Base-by-base conservation (phyloP, 2,888 invertebrate genomes). In the Venustoraphidia nigricollis region DNA sequence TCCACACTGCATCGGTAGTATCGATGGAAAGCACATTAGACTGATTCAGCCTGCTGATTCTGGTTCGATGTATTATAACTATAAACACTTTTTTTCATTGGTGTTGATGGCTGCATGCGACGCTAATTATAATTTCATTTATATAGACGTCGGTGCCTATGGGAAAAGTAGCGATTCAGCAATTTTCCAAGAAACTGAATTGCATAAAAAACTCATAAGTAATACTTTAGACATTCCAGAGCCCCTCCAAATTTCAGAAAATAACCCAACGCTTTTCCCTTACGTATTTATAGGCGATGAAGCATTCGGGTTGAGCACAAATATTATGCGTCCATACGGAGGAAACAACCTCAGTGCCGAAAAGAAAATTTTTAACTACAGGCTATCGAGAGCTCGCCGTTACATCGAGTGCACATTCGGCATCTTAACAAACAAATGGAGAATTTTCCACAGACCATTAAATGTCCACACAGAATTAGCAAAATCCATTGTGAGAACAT, bases 111-210 rank as follows among this genome's bases (percentile, higher is more conserved):
- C 52, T 35, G 51, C 50, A 44, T 47, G 49, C 10, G 53, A 53
- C 45, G 52, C 51, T 13, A 47, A 55, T 50, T 55, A 53, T 49
- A 52, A 53, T 41, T 55, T 54, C 51, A 49, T 51, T 42, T 50
- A 48, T 44, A 49, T 53, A 37, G 55, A 60, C 50, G 54, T 59
- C 38, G 58, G 56, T 51, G 51, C 56, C 14, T 54, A 54, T 53
- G 57, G 58, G 53, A 49, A 49, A 46, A 49, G 49, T 37, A 52
- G 56, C 48, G 58, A 59, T 54, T 55, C 56, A 17, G 50, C 44
- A 44, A 52, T 57, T 52, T 58, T 58, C 53, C 54, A 57, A 53
- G 52, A 46, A 43, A 59, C 57, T 34, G 49, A 53, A 44, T 56
- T 57, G 52, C 55, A 58, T 46, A 57, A 48, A 54, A 52, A 52